These are phyloP conservation scores for Cremastobaeus sp. DNA, from an alignment of 2,888 invertebrate genomes.

Conservation along the genomic window DNA sequence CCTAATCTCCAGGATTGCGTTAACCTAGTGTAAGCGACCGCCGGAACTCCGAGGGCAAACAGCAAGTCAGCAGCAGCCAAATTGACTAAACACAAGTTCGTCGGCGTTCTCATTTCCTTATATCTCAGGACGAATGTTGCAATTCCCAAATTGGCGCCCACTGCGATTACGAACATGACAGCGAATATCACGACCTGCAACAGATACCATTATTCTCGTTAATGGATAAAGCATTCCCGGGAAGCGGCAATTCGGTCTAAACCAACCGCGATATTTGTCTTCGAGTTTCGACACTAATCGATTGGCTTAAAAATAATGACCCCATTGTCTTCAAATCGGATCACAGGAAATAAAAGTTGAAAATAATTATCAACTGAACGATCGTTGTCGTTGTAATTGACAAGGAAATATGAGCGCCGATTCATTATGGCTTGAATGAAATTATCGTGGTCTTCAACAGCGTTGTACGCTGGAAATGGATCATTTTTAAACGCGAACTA, in stretches of 20 bases:
- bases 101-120: slow-evolving; percentile 80
- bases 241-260: slow-evolving; percentile 7
- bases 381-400: too few species aligned
- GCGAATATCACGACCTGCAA: slow-evolving; percentile 75
- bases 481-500: too few species aligned
- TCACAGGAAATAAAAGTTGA: slow-evolving; percentile 14
- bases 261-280: slow-evolving; percentile 3
- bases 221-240: slow-evolving; percentile 15
- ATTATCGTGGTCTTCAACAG: too few species aligned
- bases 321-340: background rate
- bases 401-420: too few species aligned
- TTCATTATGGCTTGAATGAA: too few species aligned
- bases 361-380: slow-evolving; percentile 5
- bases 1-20: slow-evolving; percentile 80
- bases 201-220: slow-evolving; percentile 24
- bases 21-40: slow-evolving; percentile 80
- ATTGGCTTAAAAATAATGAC: slow-evolving; percentile 20
- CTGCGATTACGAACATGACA: slow-evolving; percentile 78
- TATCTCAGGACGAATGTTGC: slow-evolving; percentile 80
- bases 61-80: slow-evolving; percentile 83
- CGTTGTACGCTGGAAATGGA: too few species aligned
- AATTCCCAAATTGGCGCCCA: slow-evolving; percentile 80
- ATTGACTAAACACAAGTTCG: slow-evolving; percentile 81
- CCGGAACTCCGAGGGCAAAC: slow-evolving; percentile 80
- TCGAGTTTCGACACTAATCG: slow-evolving; percentile 9